Conservation (phyloP, 2,888 invertebrate genomes). For the Cepaea hortensis region DNA sequence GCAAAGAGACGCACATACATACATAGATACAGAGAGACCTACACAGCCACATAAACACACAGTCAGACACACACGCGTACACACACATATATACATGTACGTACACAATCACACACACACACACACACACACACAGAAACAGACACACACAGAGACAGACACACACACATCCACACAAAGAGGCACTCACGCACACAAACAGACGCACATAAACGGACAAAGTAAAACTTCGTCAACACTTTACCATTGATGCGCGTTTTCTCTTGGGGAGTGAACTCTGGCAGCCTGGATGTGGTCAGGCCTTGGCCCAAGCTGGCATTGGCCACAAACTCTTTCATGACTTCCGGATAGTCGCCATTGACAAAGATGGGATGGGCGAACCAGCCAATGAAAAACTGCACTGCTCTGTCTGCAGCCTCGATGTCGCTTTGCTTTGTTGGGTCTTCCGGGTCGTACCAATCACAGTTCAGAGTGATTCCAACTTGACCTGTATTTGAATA, state of each 20-base stretch:
- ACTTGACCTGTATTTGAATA: constrained; percentile 58
- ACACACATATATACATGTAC: too few species aligned
- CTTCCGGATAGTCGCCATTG: constrained; percentile 79
- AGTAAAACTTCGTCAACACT: too few species aligned
- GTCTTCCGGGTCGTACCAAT: constrained; percentile 66
- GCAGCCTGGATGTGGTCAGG: constrained; percentile 64
- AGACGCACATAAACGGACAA: too few species aligned
- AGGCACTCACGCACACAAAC: too few species aligned
- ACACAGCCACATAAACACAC: too few species aligned
- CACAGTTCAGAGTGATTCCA: constrained; percentile 67
- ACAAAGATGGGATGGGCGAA: constrained; percentile 70
- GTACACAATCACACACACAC: too few species aligned
- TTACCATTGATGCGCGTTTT: constrained; percentile 66
- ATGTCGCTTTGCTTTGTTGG: constrained; percentile 62
- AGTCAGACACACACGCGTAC: too few species aligned
- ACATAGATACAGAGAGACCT: too few species aligned
- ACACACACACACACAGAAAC: too few species aligned
- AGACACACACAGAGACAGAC: too few species aligned
- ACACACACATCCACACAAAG: too few species aligned
- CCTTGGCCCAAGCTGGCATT: constrained; percentile 63
- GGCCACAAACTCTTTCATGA: constrained; percentile 63
- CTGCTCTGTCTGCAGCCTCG: constrained; percentile 62
- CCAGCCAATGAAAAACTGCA: constrained; percentile 70
- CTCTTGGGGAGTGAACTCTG: constrained; percentile 70
- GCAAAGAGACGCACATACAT: too few species aligned